A percentile compares a stretch with the other conserved stretches of the same genome.
phyloP scores from a whole-genome alignment of 2,113 vertebrate genomes.

The Rousettus leschenaultii region DNA sequence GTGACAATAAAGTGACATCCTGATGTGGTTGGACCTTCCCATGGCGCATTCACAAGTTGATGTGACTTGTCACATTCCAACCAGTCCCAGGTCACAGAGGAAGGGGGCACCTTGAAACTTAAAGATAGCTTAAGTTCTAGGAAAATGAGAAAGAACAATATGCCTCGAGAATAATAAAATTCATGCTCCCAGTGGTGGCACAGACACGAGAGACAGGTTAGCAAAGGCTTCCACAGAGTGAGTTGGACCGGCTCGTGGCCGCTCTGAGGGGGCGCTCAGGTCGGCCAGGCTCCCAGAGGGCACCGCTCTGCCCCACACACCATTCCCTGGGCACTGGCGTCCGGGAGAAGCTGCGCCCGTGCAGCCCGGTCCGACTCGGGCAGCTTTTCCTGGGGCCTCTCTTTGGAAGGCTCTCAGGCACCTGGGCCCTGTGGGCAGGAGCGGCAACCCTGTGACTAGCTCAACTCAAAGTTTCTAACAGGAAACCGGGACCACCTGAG shows the following conservation, averaged over 20 bases:
- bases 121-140: neutral
- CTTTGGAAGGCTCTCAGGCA: neutral
- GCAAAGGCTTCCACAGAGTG: neutral
- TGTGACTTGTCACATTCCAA: neutral
- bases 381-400: neutral
- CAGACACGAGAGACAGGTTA: neutral
- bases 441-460: neutral
- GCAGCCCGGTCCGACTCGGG: neutral
- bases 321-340: neutral
- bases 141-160: neutral
- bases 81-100: neutral
- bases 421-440: neutral
- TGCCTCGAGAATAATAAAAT: neutral
- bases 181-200: neutral
- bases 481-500: neutral
- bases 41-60: neutral
- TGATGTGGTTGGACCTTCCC: no score
- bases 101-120: neutral
- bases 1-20: accelerated
- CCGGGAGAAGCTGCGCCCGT: neutral
- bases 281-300: neutral
- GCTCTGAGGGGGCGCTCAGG: neutral
- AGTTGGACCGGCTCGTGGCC: no score
- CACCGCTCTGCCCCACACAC: neutral
- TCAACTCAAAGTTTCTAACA: slow-evolving; percentile 24